Percentiles rank a stretch among this genome's conserved stretches.
Conservation (phyloP, 2,113 vertebrate species). For the Bubo scandiacus region DNA sequence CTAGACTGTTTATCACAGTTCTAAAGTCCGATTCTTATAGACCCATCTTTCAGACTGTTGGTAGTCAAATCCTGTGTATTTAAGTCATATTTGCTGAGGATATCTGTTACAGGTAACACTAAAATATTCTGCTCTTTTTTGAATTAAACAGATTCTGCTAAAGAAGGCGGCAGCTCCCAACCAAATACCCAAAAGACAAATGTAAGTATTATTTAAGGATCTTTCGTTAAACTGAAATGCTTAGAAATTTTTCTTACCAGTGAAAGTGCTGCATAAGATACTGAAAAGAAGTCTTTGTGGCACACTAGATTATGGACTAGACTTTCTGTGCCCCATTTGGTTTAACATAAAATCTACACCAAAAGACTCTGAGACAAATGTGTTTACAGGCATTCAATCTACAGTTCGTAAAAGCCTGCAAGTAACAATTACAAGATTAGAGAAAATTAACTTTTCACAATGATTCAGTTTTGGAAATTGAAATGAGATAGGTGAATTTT, state of each 20-base stretch:
- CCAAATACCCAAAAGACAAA: background rate
- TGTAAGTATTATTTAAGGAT: constrained; percentile 53
- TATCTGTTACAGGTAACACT: background rate
- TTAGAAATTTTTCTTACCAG: background rate
- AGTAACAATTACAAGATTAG: background rate
- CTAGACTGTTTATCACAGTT: background rate
- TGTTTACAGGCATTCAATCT: background rate
- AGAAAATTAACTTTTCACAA: background rate
- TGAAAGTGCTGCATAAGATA: background rate
- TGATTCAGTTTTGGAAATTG: background rate
- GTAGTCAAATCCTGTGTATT: background rate
- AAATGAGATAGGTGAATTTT: background rate
- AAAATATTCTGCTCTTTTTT: background rate
- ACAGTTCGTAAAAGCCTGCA: background rate
- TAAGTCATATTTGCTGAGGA: background rate
- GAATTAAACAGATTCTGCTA: constrained; percentile 21
- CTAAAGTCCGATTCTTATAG: background rate
- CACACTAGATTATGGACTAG: background rate
- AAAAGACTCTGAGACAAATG: background rate
- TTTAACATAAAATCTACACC: background rate
- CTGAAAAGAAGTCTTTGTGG: background rate
- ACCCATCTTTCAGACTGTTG: background rate
- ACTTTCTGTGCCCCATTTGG: background rate
- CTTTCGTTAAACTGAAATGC: background rate
- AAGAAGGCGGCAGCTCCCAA: background rate